Conservation (phyloP, 2,797 vertebrate genomes). For the Crenichthys baileyi region DNA sequence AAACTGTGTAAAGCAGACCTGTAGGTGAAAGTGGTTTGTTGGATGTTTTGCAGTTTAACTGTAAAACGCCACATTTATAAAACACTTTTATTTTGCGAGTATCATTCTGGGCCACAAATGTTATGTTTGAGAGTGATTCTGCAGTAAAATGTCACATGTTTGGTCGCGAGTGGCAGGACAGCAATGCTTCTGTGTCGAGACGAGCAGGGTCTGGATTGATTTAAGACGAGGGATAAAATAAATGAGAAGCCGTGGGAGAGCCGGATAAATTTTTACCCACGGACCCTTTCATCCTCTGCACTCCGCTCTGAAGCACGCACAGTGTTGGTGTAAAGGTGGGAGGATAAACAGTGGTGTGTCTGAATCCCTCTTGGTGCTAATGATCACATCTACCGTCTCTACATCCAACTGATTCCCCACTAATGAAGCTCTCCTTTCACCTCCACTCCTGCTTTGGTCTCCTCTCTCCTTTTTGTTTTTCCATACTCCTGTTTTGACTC, state of each 20-base stretch:
- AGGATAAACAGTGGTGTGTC: constrained; percentile 64
- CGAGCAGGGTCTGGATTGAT: constrained; percentile 14
- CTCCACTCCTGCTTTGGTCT: constrained; percentile 32
- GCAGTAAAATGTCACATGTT: not conserved
- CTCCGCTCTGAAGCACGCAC: constrained; percentile 34
- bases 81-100: not conserved
- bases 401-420: constrained; percentile 45
- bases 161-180: too few relatives aligned
- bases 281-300: constrained; percentile 60
- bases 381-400: constrained; percentile 63
- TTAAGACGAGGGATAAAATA: constrained; percentile 39
- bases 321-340: constrained; percentile 45
- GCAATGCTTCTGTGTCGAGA: constrained; percentile 6
- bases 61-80: not conserved
- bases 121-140: not conserved
- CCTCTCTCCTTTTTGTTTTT: not conserved
- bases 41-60: not conserved
- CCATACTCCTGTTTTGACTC: not conserved
- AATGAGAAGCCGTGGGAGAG: constrained; percentile 42
- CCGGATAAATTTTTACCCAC: constrained; percentile 30
- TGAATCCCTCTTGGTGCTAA: constrained; percentile 58
- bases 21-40: not conserved
- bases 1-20: not conserved
- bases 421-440: constrained; percentile 61
- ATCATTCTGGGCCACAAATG: not conserved